Evolutionary conservation across 2,797 vertebrate species (phyloP), one percentile per base, ranked within the genome.

Genomic region (Sebastes oblongus): DNA sequence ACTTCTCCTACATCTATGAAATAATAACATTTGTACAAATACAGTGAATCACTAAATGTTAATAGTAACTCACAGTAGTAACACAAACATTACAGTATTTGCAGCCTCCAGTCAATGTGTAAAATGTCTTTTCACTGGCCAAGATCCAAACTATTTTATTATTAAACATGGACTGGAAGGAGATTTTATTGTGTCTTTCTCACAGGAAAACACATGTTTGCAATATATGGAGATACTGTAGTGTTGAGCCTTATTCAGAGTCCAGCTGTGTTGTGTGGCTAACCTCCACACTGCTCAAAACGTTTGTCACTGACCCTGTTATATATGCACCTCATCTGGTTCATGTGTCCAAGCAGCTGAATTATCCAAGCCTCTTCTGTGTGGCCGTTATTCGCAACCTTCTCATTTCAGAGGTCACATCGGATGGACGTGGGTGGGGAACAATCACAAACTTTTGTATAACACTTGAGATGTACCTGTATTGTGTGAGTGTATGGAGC

Each of bases 401-500:
- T 73, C 67, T 8, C 46, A 29, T 68, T 80, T 82, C 72, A 18
- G 72, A 83, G 82, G 77, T 78, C 58, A 10, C 73, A 54, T 58
- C 10, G 27, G 79, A 80, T 73, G 58, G 55, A 71, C 1, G 83
- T 87, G 81, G 75, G 82, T 6, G 79, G 64, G 52, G 24, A 80
- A 82, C 75, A 78, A 83, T 87, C 78, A 85, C 29, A 80, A 84
- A 72, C 6, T 0, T 18, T 86, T 86, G 82, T 34, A 6, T 81
- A 85, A 86, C 71, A 30, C 75, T 72, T 36, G 18, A 86, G 54
- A 59, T 69, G 65, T 39, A 81, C 84, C 83, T 92, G 84, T 74
- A 25, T 27, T 86, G 84, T 75, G 30, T 77, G 62, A 74, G 73
- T 22, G 65, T 59, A 25, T 20, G 50, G 52, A 56, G n/a, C 34